phyloP scores from a whole-genome alignment of 2,888 invertebrate genomes.

The Limnephilus rhombicus region DNA sequence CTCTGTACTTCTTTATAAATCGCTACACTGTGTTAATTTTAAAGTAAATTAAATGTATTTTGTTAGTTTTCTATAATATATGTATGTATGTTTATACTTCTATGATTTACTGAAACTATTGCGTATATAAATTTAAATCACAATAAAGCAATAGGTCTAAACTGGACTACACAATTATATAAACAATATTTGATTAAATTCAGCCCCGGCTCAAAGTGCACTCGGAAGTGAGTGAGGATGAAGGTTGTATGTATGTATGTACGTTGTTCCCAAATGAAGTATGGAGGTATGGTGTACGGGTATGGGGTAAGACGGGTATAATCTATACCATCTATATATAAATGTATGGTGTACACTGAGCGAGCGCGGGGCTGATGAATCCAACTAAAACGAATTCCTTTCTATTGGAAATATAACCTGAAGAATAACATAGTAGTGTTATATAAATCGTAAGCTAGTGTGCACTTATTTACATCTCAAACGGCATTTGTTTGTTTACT shows the following conservation, averaged over 20 bases:
- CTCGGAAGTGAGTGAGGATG: background rate
- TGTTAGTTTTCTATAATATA: conserved; percentile 72
- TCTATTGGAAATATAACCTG: conserved; percentile 51
- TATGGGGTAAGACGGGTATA: too few species aligned
- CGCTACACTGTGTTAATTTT: conserved; percentile 71
- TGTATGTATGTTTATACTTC: conserved; percentile 49
- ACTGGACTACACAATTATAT: conserved; percentile 74
- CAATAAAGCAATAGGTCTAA: conserved; percentile 80
- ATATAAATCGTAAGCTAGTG: conserved; percentile 60
- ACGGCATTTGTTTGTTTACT: conserved; percentile 52
- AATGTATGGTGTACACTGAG: background rate
- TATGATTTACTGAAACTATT: conserved; percentile 63
- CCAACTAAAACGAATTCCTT: conserved; percentile 45
- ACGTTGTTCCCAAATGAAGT: conserved; percentile 38
- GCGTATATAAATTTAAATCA: conserved; percentile 71
- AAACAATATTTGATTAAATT: conserved; percentile 50
- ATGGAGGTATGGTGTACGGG: background rate
- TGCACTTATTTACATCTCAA: conserved; percentile 64
- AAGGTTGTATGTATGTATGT: background rate
- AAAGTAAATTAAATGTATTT: conserved; percentile 76
- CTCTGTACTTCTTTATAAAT: conserved; percentile 76
- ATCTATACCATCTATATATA: too few species aligned
- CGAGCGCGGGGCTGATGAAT: conserved; percentile 40
- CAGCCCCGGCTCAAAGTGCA: conserved; percentile 44
- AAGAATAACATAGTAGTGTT: conserved; percentile 52